Base-by-base conservation (phyloP, 2,888 invertebrate species). In the Tipula helvola region DNA sequence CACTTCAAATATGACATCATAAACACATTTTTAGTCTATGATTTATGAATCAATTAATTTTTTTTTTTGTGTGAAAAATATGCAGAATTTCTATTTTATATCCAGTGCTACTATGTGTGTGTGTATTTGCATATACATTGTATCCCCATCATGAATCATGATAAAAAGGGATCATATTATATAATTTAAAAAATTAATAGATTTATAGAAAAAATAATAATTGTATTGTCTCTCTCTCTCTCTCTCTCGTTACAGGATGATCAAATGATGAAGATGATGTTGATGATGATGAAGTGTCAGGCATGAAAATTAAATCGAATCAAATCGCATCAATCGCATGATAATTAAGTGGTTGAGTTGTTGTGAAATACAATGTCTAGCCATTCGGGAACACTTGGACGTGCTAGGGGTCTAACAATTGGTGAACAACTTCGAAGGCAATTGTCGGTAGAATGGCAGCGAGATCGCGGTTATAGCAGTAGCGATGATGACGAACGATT, bases 401-500 rank as follows among this genome's bases (percentile, higher is more conserved):
- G 91, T 89, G 91, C 91, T 88, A 91, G 91, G 88, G 88, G 88
- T 71, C 87, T 87, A 71, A 91, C 90, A 88, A 90, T 90, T 88
- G 89, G 89, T 39, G 91, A 90, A 36, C 91, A 90, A 88, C 89
- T 93, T 90, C 91, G 93, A 86, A 90, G 93, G 42, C 93, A 93
- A 89, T 91, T 93, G 16, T 93, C 93, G 87, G 91, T 93, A 71
- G 93, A 93, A 89, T 93, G 93, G 86, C 93, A 93, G 88, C 89
- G 91, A 86, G 92, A 92, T 87, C 91, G 93, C 87, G 92, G 92
- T 83, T 93, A 93, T 88, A 93, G 93, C 89, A 93, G 93, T 89
- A 93, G 93, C 89, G 93, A 93, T 88, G 93, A 93, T 88, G 93
- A 93, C 89, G 93, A 93, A 89, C 92, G 91, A 89, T 91, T 91